Base-by-base conservation (phyloP, 2,888 invertebrate species). In the Leptura quadrifasciata region DNA sequence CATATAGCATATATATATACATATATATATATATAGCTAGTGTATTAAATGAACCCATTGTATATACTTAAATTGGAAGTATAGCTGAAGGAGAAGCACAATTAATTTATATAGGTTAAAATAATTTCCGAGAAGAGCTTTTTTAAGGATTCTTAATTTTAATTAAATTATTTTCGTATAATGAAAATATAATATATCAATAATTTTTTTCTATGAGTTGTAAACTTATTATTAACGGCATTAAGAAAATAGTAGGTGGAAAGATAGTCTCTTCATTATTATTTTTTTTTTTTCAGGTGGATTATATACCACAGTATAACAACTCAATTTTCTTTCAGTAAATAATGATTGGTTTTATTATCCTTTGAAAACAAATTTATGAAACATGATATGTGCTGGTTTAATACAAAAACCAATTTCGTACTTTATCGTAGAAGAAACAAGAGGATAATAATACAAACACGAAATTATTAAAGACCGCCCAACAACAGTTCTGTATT, bases 391-490 rank as follows among this genome's bases (percentile, higher is more conserved):
- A 35, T 31, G 27, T 67, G 52, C 57, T 57, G 20, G 24, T 69
- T 69, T 61, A 31, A 55, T 54, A 17, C 57, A 31, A 31, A 57
- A 57, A 57, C 24, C 55, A 57, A 69, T 69, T 57, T 69, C 9
- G 39, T 63, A 39, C 35, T 8, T 39, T 39, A 63, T 63, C 27
- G 1, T 47, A 31, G 18, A 69, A 35, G 58, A 31, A 63, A 69
- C 55, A 63, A 18, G 54, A 20, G 47, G 27, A 69, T 72, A 75
- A 76, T 77, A 76, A 78, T 79, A 65, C 78, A 77, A 69, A 69
- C 65, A 78, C 70, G 73, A 75, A 80, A 80, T 79, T 79, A 81
- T 76, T 63, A 77, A 81, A 75, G 72, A 71, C 72, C 73, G 57
- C 72, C 65, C 67, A 78, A 69, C 69, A 76, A 57, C 67, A 69